Base-by-base conservation (phyloP, 1,140 invertebrate genomes). In the Tenebrio molitor region DNA sequence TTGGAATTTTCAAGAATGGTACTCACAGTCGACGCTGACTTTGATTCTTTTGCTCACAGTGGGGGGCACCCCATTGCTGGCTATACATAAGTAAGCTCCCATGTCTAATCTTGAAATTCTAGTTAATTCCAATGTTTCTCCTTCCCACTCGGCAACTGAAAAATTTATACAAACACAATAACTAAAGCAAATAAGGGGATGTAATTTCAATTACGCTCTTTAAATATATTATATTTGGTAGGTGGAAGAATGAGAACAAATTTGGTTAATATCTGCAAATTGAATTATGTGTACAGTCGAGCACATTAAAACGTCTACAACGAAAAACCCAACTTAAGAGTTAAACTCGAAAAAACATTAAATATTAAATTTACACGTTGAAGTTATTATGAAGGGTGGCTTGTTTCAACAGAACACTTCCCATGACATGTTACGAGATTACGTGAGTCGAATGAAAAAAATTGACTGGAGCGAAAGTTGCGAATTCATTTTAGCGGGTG, bases 21-120 rank as follows among this genome's bases (percentile, higher is more conserved):
- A 95, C 95, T 95, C 85, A 97, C 95, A 97, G 83, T 96, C 94
- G 36, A 97, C 95, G 85, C 93, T 95, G 80, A 97, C 92, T 89
- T 95, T 95, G 78, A 97, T 95, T 81, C 93, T 88, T 84, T 96
- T 96, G 83, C 93, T 95, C 72, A 96, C 94, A 41, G 90, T 90
- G 1, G 91, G 91, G 23, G 91, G 91, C 21, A 93, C 89, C 1
- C 90, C 90, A 79, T 93, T 93, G 79, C 87, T 89, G 10, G 94
- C 94, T 69, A 96, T 95, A 83, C 94, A 96, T 29, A 96, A 87
- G 85, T 96, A 96, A 29, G 92, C 92, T 12, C 94, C 95, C 93
- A 96, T 96, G 79, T 95, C 93, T 46, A 97, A 84, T 58, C 95
- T 88, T 19, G 93, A 95, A 75, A 97, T 95, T 74, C 92, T 87